phyloP scores from a whole-genome alignment of 2,797 vertebrate species.

The Brachyrhaphis roseni region DNA sequence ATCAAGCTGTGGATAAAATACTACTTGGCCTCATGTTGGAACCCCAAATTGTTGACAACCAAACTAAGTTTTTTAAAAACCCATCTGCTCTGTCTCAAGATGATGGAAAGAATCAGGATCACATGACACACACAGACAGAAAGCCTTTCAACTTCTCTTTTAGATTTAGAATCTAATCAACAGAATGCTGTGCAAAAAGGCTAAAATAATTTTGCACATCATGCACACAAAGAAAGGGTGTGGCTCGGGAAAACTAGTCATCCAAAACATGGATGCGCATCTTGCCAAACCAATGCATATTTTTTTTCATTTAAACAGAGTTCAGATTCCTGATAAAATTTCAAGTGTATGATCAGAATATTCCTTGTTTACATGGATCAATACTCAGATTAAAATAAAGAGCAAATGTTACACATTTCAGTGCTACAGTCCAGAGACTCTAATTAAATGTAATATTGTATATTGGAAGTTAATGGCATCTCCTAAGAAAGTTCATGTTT shows the following conservation, averaged over 20 bases:
- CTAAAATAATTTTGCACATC: neutral
- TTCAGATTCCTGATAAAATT: neutral
- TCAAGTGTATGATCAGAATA: neutral
- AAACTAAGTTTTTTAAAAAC: neutral
- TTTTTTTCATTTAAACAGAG: neutral
- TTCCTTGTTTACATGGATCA: neutral
- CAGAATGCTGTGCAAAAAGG: neutral
- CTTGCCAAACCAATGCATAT: neutral
- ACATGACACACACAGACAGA: neutral
- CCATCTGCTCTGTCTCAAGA: neutral
- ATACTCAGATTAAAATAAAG: neutral
- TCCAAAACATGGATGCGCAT: neutral
- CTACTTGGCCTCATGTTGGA: neutral
- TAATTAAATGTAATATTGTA: neutral
- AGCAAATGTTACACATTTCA: neutral
- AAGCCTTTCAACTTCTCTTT: neutral
- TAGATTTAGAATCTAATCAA: neutral
- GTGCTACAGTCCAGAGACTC: no score
- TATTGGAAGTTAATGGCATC: neutral
- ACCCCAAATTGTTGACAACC: neutral
- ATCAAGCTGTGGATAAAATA: neutral
- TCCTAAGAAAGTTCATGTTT: neutral
- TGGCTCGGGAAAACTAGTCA: neutral
- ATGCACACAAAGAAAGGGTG: neutral
- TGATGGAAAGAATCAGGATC: neutral